phyloP scores from a whole-genome alignment of 2,888 invertebrate genomes.

The Polydrusus pterygomalis region DNA sequence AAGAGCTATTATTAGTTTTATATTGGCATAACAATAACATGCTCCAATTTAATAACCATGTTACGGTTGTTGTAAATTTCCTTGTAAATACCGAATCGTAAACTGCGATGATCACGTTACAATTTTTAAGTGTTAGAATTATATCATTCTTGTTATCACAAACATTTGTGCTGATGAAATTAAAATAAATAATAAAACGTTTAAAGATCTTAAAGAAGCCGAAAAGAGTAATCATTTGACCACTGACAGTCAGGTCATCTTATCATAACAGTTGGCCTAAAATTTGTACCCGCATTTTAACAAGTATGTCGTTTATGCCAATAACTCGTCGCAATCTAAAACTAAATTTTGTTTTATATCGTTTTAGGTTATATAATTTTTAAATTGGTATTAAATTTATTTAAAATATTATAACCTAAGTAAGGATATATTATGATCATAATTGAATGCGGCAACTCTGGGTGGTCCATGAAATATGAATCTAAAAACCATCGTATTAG shows the following conservation, averaged over 20 bases:
- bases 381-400: neutral
- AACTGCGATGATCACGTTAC: neutral
- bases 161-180: neutral
- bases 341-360: neutral
- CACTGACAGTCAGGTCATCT: conserved; percentile 57
- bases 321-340: conserved; percentile 30
- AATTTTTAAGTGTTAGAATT: neutral
- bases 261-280: conserved; percentile 57
- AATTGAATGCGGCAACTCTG: neutral
- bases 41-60: neutral
- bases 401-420: neutral
- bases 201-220: conserved; percentile 49
- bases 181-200: neutral
- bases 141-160: neutral
- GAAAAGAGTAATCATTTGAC: conserved; percentile 60
- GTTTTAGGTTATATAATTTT: neutral
- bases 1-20: too few relatives aligned
- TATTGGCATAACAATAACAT: neutral
- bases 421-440: neutral
- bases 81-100: conserved; percentile 4
- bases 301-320: conserved; percentile 54
- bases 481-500: neutral
- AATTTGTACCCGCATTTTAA: conserved; percentile 52
- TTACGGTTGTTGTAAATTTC: neutral
- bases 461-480: conserved; percentile 15